Evolutionary conservation across 2,888 invertebrate species (phyloP).

Genomic region (Tinea semifulvella): DNA sequence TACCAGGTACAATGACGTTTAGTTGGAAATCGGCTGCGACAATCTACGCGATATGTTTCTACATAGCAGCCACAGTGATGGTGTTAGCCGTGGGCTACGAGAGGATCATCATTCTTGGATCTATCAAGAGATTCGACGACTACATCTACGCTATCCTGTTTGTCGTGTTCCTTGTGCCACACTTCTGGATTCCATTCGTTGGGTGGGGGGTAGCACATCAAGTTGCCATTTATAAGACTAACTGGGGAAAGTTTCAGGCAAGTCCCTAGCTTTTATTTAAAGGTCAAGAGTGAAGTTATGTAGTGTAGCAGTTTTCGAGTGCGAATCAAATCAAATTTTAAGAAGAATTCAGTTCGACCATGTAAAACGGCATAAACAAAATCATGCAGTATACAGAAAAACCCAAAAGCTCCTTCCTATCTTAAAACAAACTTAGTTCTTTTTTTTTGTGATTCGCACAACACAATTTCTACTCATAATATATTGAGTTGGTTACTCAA

Average conservation of each 20-base stretch:
- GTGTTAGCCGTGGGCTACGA: slow-evolving; percentile 71
- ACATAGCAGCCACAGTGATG: slow-evolving; percentile 63
- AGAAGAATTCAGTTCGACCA: too few species aligned
- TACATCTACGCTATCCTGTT: slow-evolving; percentile 75
- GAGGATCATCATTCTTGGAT: slow-evolving; percentile 66
- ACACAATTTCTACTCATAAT: too few species aligned
- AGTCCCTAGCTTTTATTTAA: too few species aligned
- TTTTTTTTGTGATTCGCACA: too few species aligned
- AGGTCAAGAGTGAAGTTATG: too few species aligned
- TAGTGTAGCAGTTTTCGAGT: too few species aligned
- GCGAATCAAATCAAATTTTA: too few species aligned
- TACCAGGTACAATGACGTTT: slow-evolving; percentile 67
- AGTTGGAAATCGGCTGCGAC: slow-evolving; percentile 71
- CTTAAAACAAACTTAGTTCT: too few species aligned
- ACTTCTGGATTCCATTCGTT: slow-evolving; percentile 75
- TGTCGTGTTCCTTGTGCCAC: slow-evolving; percentile 72
- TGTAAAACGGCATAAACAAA: too few species aligned
- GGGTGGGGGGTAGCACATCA: slow-evolving; percentile 76
- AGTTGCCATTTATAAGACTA: slow-evolving; percentile 74
- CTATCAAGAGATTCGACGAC: slow-evolving; percentile 72
- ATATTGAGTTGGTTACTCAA: too few species aligned
- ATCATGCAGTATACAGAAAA: too few species aligned
- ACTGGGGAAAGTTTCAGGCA: slow-evolving; percentile 74
- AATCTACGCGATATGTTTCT: slow-evolving; percentile 72
- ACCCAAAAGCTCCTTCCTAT: too few species aligned